These are phyloP conservation scores for Kryptolebias marmoratus DNA, from an alignment of 2,113 vertebrate genomes.

Conservation along the genomic window DNA sequence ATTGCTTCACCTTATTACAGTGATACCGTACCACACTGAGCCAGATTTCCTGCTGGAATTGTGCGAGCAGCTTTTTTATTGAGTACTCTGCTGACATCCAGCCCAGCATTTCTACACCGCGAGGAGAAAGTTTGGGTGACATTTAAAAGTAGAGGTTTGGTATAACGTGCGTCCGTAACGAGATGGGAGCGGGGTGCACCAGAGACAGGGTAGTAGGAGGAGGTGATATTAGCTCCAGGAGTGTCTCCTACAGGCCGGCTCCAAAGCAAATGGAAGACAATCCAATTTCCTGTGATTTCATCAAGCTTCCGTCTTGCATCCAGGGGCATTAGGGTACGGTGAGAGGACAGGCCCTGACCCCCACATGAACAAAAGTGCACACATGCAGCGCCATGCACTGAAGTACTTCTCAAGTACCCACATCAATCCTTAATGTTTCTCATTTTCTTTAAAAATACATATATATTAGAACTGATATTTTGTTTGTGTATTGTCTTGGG, in stretches of 20 bases:
- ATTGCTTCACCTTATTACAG: slow-evolving; percentile 73
- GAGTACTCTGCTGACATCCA: slow-evolving; percentile 70
- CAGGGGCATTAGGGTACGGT: slow-evolving; percentile 89
- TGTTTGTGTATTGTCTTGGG: no score
- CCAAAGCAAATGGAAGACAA: slow-evolving; percentile 97
- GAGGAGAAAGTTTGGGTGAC: slow-evolving; percentile 89
- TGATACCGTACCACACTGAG: slow-evolving; percentile 57
- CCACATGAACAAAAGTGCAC: slow-evolving; percentile 72
- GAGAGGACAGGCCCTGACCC: slow-evolving; percentile 88
- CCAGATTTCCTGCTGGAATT: slow-evolving; percentile 53
- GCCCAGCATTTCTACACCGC: slow-evolving; percentile 81
- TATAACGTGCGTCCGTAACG: slow-evolving; percentile 89
- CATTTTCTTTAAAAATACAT: neutral
- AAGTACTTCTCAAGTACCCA: slow-evolving; percentile 4
- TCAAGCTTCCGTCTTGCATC: slow-evolving; percentile 86
- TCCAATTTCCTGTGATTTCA: slow-evolving; percentile 99
- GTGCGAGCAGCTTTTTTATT: slow-evolving; percentile 69
- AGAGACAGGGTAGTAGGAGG: slow-evolving; percentile 12
- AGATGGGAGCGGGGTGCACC: slow-evolving; percentile 87
- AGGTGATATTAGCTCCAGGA: slow-evolving; percentile 42
- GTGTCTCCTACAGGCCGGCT: slow-evolving; percentile 83
- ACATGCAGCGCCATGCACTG: slow-evolving; percentile 10
- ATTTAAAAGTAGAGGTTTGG: slow-evolving; percentile 87
- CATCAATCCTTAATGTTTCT: neutral
- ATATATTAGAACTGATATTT: no score